Evolutionary conservation across 2,797 vertebrate genomes (phyloP).

Genomic region (Cuculus canorus): DNA sequence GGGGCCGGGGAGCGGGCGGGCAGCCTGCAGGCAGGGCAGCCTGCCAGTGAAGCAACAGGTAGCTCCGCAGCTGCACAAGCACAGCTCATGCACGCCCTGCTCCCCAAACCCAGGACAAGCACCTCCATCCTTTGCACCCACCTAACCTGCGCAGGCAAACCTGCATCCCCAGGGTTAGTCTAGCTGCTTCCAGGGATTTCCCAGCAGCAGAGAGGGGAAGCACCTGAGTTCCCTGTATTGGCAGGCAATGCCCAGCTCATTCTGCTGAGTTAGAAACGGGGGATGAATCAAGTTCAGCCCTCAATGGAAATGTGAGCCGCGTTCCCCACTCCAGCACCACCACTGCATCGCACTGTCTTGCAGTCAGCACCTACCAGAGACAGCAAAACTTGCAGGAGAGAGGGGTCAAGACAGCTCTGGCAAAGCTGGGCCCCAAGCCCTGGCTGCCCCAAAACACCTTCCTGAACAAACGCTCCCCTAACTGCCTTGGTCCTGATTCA

Average conservation of each 20-base stretch:
- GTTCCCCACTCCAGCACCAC: rapidly evolving
- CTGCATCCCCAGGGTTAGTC: neutral
- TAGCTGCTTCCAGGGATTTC: neutral
- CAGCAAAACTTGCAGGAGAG: neutral
- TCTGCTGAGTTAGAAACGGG: rapidly evolving
- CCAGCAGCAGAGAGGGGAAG: neutral
- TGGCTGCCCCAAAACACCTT: rapidly evolving
- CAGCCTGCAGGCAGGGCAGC: neutral
- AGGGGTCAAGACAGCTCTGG: neutral
- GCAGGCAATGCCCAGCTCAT: neutral
- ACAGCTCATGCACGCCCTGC: neutral
- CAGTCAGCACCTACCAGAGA: neutral
- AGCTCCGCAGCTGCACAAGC: neutral
- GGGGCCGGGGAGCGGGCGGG: neutral
- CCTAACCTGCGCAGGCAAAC: neutral
- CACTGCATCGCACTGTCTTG: neutral
- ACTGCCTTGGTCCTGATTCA: neutral
- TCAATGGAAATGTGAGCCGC: rapidly evolving
- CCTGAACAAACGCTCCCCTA: neutral
- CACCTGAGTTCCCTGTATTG: neutral
- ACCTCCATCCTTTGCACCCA: neutral
- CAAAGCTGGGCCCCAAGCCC: neutral
- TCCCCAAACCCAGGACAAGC: neutral
- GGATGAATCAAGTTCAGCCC: neutral
- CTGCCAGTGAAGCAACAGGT: neutral